Base-by-base conservation (phyloP, 1,140 invertebrate species). In the Zaprionus gabonicus region DNA sequence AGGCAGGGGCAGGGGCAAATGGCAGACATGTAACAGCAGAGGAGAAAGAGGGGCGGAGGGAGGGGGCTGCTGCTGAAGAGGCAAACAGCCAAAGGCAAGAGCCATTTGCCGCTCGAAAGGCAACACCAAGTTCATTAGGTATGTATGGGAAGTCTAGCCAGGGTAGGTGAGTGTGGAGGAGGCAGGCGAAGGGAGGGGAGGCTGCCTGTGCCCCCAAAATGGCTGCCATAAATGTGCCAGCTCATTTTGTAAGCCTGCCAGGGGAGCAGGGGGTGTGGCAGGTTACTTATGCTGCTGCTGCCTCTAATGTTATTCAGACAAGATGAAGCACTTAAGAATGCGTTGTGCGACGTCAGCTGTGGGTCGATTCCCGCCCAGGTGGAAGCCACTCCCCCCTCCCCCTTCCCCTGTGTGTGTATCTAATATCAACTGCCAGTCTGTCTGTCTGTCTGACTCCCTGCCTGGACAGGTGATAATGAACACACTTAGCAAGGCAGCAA, bases 301-400 rank as follows among this genome's bases (percentile, higher is more conserved):
- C 67, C 80, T 71, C 75, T 77, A 87, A 87, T 87, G 78, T 87
- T 87, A 87, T 87, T 84, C 78, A 87, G 84, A 87, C 84, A 87
- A 88, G 84, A 87, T 87, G 84, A 87, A 87, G 84, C 84, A 87
- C 84, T 87, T 87, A 87, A 82, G 79, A 81, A 73, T 79, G 79
- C 83, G 83, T 83, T 88, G 83, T 83, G 84, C 67, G 70, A 74
- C 82, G 80, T 86, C 83, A 86, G 82, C 72, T 66, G 20, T 76
- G 64, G 59, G 27, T 53, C 44, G 62, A 13, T 20, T 17, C 25
- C 41, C 23, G 7, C 28, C 59, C 13, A 27, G 38, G 38, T 41
- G 38, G 12, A 41, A n/a, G 28, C 17, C 9, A 10, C 25, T 31
- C 51, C 17, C n/a, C 65, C 25, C 68, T 41, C 15, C 44, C 15